Evolutionary conservation across 2,888 invertebrate genomes (phyloP).

Genomic region (Fragum sueziense): DNA sequence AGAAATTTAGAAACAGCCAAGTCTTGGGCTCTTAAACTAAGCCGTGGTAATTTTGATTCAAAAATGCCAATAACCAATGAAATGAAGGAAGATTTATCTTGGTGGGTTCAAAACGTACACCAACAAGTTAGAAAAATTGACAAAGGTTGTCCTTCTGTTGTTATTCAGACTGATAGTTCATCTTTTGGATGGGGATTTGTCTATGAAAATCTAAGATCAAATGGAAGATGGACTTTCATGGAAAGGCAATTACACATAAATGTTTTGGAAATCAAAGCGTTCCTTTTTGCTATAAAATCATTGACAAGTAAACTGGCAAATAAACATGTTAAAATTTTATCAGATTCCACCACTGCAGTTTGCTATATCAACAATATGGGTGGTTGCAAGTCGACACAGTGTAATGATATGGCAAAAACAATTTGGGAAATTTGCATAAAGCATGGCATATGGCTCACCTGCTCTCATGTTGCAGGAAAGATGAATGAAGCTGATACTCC

Average conservation of each 20-base stretch:
- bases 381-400: conserved; percentile 9
- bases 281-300: conserved; percentile 37
- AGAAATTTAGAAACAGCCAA: conserved; percentile 20
- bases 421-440: not conserved
- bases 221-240: conserved; percentile 34
- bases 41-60: not conserved
- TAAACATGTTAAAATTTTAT: conserved; percentile 36
- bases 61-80: not conserved
- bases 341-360: conserved; percentile 43
- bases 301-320: conserved; percentile 16
- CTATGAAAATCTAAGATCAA: conserved; percentile 1
- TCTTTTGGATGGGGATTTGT: conserved; percentile 34
- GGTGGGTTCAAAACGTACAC: conserved; percentile 46
- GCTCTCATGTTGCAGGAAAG: conserved; percentile 38
- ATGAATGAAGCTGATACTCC: conserved; percentile 36
- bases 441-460: conserved; percentile 40
- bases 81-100: conserved; percentile 25
- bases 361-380: conserved; percentile 44
- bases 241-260: conserved; percentile 51
- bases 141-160: conserved; percentile 23
- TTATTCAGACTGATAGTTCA: conserved; percentile 36
- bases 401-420: not conserved
- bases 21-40: not conserved
- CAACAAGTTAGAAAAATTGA: conserved; percentile 21
- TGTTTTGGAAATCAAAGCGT: conserved; percentile 46